phyloP scores from a whole-genome alignment of 2,113 vertebrate species.

The Solea solea region DNA sequence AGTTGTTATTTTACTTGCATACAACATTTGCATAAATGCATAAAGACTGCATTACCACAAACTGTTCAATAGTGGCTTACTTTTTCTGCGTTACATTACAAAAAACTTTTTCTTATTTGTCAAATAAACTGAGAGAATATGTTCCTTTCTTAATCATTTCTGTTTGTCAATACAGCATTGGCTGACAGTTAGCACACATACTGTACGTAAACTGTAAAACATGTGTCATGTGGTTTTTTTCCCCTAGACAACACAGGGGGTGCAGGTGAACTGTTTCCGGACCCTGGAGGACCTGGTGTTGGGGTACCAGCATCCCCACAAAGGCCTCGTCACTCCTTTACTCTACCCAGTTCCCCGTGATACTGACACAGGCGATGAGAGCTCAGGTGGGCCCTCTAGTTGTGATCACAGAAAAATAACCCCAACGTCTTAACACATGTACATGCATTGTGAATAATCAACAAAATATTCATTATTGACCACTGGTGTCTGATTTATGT shows the following conservation, averaged over 20 bases:
- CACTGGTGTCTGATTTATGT: neutral
- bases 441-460: too few relatives aligned
- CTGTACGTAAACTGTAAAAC: neutral
- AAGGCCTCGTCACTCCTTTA: constrained; percentile 85
- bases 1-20: neutral
- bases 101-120: neutral
- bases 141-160: neutral
- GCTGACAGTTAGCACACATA: neutral
- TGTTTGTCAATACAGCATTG: constrained; percentile 15
- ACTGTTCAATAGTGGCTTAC: neutral
- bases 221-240: constrained; percentile 20
- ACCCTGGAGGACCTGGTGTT: constrained; percentile 85
- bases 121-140: neutral
- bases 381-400: constrained; percentile 79
- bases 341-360: constrained; percentile 81
- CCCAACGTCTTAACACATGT: neutral
- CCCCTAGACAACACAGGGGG: constrained; percentile 85
- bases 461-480: neutral
- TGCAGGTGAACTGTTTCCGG: constrained; percentile 87
- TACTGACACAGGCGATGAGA: constrained; percentile 74
- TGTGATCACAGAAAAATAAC: neutral
- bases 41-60: too few relatives aligned
- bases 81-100: neutral
- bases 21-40: neutral
- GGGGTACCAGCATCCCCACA: constrained; percentile 88